Evolutionary conservation across 1,140 invertebrate species (phyloP).

Genomic region (Aphelenchoides avenae): DNA sequence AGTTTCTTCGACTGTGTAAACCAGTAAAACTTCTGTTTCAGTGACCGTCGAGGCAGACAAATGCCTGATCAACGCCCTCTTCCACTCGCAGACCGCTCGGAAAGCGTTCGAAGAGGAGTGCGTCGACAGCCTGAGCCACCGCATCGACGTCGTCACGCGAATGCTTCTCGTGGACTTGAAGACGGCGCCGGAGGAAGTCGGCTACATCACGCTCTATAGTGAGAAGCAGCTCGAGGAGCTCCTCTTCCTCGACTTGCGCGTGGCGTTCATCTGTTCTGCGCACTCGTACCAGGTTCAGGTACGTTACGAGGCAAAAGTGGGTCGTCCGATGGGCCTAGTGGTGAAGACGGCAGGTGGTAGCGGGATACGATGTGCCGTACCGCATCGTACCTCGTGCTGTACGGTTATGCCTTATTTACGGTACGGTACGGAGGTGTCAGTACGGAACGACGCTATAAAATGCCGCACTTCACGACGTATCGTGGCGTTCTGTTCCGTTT

Average conservation of each 20-base stretch:
- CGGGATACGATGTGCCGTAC: too few relatives aligned
- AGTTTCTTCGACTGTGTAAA: too few relatives aligned
- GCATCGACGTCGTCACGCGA: slow-evolving; percentile 7
- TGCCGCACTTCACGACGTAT: too few relatives aligned
- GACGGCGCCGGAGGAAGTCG: slow-evolving; percentile 2
- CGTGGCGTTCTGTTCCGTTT: too few relatives aligned
- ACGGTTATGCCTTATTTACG: neutral
- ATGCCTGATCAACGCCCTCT: slow-evolving; percentile 50
- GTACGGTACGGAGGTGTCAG: too few relatives aligned
- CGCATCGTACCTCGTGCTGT: neutral
- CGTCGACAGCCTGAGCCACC: neutral
- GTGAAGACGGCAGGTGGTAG: too few relatives aligned
- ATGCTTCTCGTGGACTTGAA: slow-evolving; percentile 12
- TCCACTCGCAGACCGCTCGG: slow-evolving; percentile 32
- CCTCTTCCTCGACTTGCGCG: slow-evolving; percentile 42
- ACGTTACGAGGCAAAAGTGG: too few relatives aligned
- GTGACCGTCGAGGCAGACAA: slow-evolving; percentile 50
- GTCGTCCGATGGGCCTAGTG: too few relatives aligned
- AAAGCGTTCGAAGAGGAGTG: slow-evolving; percentile 23
- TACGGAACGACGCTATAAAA: too few relatives aligned
- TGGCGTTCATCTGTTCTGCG: slow-evolving; percentile 36
- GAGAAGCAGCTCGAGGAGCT: slow-evolving; percentile 28
- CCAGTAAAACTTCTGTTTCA: slow-evolving; percentile 40
- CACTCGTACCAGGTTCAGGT: slow-evolving; percentile 25
- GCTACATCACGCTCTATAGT: slow-evolving; percentile 16